Evolutionary conservation across 1,140 invertebrate species (phyloP).

Genomic region (Theocolax elegans): DNA sequence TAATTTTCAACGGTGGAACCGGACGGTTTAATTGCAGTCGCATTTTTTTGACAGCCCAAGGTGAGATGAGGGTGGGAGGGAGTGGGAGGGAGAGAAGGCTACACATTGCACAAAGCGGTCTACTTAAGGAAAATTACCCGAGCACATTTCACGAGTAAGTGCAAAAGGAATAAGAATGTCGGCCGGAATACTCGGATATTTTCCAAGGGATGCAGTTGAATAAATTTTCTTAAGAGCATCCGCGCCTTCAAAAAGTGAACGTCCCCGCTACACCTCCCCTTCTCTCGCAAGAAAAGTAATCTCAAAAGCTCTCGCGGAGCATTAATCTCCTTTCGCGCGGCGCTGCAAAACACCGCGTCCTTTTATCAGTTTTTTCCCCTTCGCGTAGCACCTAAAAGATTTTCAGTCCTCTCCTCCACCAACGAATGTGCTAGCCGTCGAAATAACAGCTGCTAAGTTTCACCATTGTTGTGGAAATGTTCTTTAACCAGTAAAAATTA

Average conservation of each 20-base stretch:
- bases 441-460: too few species aligned
- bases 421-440: too few species aligned
- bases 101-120: slow-evolving; percentile 18
- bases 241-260: slow-evolving; percentile 29
- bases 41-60: slow-evolving; percentile 36
- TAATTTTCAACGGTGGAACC: slow-evolving; percentile 31
- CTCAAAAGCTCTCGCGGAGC: slow-evolving; percentile 22
- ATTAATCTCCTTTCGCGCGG: slow-evolving; percentile 7
- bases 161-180: slow-evolving; percentile 26
- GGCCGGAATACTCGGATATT: slow-evolving; percentile 8
- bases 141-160: slow-evolving; percentile 31
- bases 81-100: too few species aligned
- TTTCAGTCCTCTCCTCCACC: too few species aligned
- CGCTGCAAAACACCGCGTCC: neutral
- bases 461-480: too few species aligned
- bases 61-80: too few species aligned
- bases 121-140: slow-evolving; percentile 34
- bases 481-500: too few species aligned
- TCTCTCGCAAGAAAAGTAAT: slow-evolving; percentile 21
- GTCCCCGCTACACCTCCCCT: neutral
- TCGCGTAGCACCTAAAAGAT: too few species aligned
- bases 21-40: slow-evolving; percentile 21
- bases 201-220: slow-evolving; percentile 34
- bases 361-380: too few species aligned
- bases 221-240: slow-evolving; percentile 35